A percentile compares a stretch with the other conserved stretches of the same genome.
These are phyloP conservation scores for Platichthys stellatus DNA, from an alignment of 2,113 vertebrate species.

Conservation along the genomic window DNA sequence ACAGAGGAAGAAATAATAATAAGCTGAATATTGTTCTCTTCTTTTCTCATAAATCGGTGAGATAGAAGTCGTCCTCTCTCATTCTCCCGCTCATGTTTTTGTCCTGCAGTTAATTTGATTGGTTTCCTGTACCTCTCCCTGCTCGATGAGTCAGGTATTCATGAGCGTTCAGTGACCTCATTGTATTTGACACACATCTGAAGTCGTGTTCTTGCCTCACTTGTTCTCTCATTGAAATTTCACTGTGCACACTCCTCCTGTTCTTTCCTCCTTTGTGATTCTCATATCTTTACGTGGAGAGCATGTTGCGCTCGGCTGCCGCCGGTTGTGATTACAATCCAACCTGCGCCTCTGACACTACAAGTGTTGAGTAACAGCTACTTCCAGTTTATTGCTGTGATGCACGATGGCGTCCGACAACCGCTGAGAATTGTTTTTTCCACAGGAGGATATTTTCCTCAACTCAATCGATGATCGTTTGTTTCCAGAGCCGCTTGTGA, in stretches of 20 bases:
- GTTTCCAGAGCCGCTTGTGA: not conserved
- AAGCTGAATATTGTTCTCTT: not conserved
- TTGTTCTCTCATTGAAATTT: slow-evolving; percentile 50
- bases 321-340: slow-evolving; percentile 42
- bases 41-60: slow-evolving; percentile 6
- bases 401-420: not conserved
- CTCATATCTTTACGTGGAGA: slow-evolving; percentile 22
- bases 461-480: slow-evolving; percentile 13
- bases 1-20: not conserved
- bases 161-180: slow-evolving; percentile 59
- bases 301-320: slow-evolving; percentile 11
- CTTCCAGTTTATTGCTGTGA: slow-evolving; percentile 11
- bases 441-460: not conserved
- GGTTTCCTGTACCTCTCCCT: slow-evolving; percentile 41
- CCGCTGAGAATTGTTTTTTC: slow-evolving; percentile 16
- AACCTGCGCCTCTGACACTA: slow-evolving; percentile 24
- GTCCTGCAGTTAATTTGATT: slow-evolving; percentile 51
- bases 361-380: not conserved
- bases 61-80: slow-evolving; percentile 27
- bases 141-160: slow-evolving; percentile 41
- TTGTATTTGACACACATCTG: slow-evolving; percentile 64
- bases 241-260: slow-evolving; percentile 4
- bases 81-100: slow-evolving; percentile 33
- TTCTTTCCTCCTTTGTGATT: slow-evolving; percentile 4
- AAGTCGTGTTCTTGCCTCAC: slow-evolving; percentile 37